phyloP scores from a whole-genome alignment of 2,797 vertebrate genomes.

The Odontamblyopus lacepedii region DNA sequence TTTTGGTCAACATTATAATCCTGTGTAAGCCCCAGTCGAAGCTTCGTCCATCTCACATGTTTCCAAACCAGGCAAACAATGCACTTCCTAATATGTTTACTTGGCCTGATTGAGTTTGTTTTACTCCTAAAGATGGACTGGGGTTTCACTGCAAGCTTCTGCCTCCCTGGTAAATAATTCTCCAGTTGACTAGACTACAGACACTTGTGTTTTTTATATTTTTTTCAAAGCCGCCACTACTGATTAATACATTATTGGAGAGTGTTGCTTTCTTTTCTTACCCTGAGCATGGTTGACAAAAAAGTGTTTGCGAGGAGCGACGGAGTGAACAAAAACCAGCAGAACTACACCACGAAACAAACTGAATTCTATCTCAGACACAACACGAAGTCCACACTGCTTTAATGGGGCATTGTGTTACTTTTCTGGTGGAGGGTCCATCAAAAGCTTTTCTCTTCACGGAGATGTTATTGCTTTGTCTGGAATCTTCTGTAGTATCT shows the following conservation, averaged over 20 bases:
- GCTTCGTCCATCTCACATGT: constrained; percentile 50
- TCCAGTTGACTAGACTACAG: constrained; percentile 37
- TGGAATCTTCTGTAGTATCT: no score
- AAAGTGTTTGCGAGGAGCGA: constrained; percentile 10
- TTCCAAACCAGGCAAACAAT: constrained; percentile 65
- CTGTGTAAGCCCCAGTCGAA: constrained; percentile 68
- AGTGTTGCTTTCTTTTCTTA: constrained; percentile 10
- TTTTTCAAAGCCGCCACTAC: constrained; percentile 22
- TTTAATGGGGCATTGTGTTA: constrained; percentile 3
- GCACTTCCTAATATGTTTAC: constrained; percentile 68
- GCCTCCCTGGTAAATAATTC: constrained; percentile 54
- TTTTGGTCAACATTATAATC: constrained; percentile 79
- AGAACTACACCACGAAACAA: constrained; percentile 22
- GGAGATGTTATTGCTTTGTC: no score
- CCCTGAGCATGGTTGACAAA: constrained; percentile 20
- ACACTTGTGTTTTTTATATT: constrained; percentile 18
- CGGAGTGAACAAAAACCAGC: constrained; percentile 7
- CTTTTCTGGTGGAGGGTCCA: no score
- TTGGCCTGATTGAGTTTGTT: constrained; percentile 68
- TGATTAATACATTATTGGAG: constrained; percentile 25
- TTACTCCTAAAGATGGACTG: constrained; percentile 58
- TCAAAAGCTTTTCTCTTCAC: no score
- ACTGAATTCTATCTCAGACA: constrained; percentile 30
- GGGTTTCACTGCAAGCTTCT: constrained; percentile 57
- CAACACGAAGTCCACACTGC: constrained; percentile 22